Base-by-base conservation (phyloP, 30 jellyfish, hydroid and myxozoan genomes). In the Aurelia aurita complex sp. Pacific region DNA sequence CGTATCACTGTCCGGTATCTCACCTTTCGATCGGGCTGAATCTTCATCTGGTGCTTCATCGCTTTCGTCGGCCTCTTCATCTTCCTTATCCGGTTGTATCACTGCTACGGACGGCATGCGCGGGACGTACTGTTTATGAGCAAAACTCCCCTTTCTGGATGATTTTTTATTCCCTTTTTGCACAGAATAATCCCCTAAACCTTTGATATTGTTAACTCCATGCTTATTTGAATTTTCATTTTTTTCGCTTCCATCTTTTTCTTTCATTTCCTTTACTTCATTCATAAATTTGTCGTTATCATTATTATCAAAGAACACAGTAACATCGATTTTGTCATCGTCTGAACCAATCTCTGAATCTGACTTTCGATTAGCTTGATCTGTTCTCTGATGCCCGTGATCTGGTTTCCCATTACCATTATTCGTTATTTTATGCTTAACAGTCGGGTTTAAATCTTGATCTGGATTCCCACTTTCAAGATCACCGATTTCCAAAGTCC, bases 291-390 rank as follows among this genome's bases (percentile, higher is more conserved):
- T 80, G 1, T 64, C 55, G 29, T 76, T 74, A 12, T 70, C 79
- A 60, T 87, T 71, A 35, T 87, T 73, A 59, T 88, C 97, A 75
- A 88, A 78, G 74, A 88, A 79, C 65, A 88, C 92, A 6, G 92
- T 88, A 67, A 87, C 96, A 52, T 87, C 96, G 40, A 87, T 78
- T 52, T 75, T 73, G 57, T 71, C 85, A 64, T 87, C 87, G 1
- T 10, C n/a, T 13, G 95, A 76, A 38, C 73, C 85, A 64, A 77
- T 81, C 14, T 10, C n/a, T 13, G 95, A 85, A 60, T 43, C 76
- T 4, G 73, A 61, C 57, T 69, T 62, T 3, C 29, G 69, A 12
- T 63, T 62, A 9, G n/a, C 83, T 18, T 77, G 76, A 68, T n/a
- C 80, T 3, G 53, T 13, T 71, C 17, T 52, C 2, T 10, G 18